A percentile compares a stretch with the other conserved stretches of the same genome.
phyloP scores from a whole-genome alignment of 1,140 invertebrate species.

The Uloborus diversus region DNA sequence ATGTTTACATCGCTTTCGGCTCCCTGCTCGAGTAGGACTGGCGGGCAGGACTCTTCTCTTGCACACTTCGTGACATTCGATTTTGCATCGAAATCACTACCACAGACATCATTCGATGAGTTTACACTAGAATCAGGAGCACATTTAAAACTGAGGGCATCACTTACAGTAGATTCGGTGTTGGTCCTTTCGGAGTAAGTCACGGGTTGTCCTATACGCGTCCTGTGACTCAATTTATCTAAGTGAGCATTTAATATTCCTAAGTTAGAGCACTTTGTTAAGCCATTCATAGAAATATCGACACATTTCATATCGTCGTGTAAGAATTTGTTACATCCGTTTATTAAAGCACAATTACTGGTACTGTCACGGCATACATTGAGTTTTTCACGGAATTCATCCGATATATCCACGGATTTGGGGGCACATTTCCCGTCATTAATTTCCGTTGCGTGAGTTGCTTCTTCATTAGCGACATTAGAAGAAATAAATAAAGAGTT shows the following conservation, averaged over 20 bases:
- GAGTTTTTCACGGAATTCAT: conserved; percentile 39
- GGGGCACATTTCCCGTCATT: conserved; percentile 15
- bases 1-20: conserved; percentile 55
- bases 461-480: conserved; percentile 15
- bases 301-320: conserved; percentile 35
- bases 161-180: not conserved
- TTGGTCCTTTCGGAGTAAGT: conserved; percentile 4
- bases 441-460: conserved; percentile 20
- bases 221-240: conserved; percentile 27
- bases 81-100: no score
- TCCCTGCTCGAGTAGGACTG: no score
- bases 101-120: no score
- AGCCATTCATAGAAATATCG: conserved; percentile 33
- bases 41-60: no score
- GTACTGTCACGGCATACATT: conserved; percentile 11
- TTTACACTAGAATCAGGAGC: no score
- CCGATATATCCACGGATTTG: conserved; percentile 5
- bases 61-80: not conserved
- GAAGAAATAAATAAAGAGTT: conserved; percentile 11
- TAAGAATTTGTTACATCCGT: conserved; percentile 40
- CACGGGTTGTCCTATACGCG: not conserved
- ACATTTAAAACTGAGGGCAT: no score
- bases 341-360: conserved; percentile 26
- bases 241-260: conserved; percentile 24
- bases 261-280: conserved; percentile 21